These are phyloP conservation scores for Orchestes rusci DNA, from an alignment of 2,888 invertebrate species.

Conservation along the genomic window DNA sequence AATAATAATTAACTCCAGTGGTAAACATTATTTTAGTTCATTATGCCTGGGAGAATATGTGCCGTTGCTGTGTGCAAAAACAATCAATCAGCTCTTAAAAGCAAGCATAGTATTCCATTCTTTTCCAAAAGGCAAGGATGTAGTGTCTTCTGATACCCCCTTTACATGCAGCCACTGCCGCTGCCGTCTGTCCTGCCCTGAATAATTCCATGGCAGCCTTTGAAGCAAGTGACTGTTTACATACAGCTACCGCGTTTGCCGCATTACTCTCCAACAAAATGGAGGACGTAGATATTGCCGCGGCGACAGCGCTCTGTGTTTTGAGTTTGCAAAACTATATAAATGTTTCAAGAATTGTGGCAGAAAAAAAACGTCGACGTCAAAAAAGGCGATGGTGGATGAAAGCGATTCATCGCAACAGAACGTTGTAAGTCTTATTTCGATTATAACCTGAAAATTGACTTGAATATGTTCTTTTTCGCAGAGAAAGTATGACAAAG, in stretches of 20 bases:
- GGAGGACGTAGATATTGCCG: neutral
- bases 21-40: too few species aligned
- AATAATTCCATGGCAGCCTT: constrained; percentile 3
- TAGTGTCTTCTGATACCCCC: too few species aligned
- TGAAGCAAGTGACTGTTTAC: constrained; percentile 2
- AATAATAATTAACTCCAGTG: too few species aligned
- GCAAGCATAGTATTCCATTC: too few species aligned
- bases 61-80: too few species aligned
- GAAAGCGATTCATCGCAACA: constrained; percentile 9
- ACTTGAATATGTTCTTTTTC: neutral
- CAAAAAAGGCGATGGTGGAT: constrained; percentile 11
- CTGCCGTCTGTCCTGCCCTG: constrained; percentile 1
- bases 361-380: constrained; percentile 1
- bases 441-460: constrained; percentile 1
- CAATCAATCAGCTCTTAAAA: too few species aligned
- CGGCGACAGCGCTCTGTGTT: neutral
- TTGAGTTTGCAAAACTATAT: neutral
- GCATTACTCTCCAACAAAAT: neutral
- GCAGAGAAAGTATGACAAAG: constrained; percentile 1
- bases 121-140: too few species aligned
- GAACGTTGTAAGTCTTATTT: constrained; percentile 4
- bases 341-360: neutral
- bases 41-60: too few species aligned
- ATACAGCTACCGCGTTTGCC: neutral
- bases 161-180: constrained; percentile 4